Conservation (phyloP, 1,140 invertebrate genomes). For the Lucilia cuprina region DNA sequence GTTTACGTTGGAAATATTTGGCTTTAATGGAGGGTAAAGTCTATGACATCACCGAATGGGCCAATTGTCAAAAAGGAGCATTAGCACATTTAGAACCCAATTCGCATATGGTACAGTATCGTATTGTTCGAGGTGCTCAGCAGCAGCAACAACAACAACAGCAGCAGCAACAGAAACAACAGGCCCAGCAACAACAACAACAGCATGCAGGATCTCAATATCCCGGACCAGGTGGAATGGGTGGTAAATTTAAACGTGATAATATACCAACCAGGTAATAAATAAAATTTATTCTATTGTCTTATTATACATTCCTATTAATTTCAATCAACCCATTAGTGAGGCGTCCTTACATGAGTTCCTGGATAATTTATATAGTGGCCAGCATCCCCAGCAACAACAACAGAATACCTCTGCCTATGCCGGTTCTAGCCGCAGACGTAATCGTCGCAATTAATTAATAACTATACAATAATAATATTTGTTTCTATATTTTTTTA, state of each 20-base stretch:
- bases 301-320: neutral
- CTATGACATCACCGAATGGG: slow-evolving; percentile 96
- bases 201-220: slow-evolving; percentile 48
- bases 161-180: slow-evolving; percentile 47
- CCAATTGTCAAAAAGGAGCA: slow-evolving; percentile 87
- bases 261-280: slow-evolving; percentile 38
- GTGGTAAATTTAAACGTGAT: slow-evolving; percentile 42
- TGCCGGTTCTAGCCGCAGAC: slow-evolving; percentile 49
- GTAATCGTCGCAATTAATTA: slow-evolving; percentile 55
- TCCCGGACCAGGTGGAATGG: slow-evolving; percentile 38
- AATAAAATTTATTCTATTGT: neutral
- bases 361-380: slow-evolving; percentile 60
- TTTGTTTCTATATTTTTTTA: neutral
- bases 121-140: slow-evolving; percentile 81
- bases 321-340: slow-evolving; percentile 42
- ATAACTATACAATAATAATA: too few relatives aligned
- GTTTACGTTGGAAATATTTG: slow-evolving; percentile 91
- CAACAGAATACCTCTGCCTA: slow-evolving; percentile 46
- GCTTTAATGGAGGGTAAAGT: slow-evolving; percentile 95
- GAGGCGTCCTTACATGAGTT: slow-evolving; percentile 60
- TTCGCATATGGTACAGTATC: slow-evolving; percentile 89
- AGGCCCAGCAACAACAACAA: slow-evolving; percentile 48
- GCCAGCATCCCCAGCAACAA: slow-evolving; percentile 55
- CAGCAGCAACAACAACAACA: slow-evolving; percentile 64
- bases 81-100: slow-evolving; percentile 82